These are phyloP conservation scores for Saxicola maurus DNA, from an alignment of 2,797 vertebrate genomes.

Conservation along the genomic window DNA sequence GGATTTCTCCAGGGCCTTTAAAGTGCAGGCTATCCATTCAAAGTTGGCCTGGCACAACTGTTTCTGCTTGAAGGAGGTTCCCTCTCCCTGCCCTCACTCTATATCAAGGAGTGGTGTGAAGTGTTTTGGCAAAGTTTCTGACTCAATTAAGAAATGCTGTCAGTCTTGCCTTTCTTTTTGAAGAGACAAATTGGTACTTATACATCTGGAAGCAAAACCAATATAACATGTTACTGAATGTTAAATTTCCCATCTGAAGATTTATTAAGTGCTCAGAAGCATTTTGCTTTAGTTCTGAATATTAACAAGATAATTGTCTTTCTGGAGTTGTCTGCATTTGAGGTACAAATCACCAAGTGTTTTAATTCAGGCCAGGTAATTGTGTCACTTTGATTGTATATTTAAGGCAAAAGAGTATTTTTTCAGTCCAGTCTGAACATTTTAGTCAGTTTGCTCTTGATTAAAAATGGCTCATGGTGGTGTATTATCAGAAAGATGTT, in stretches of 20 bases:
- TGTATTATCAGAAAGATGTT: neutral
- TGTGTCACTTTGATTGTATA: neutral
- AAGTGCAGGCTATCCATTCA: neutral
- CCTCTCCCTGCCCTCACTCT: too few species aligned
- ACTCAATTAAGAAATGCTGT: conserved; percentile 21
- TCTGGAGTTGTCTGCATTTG: neutral
- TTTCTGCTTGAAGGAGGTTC: neutral
- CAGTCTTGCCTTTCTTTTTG: conserved; percentile 1
- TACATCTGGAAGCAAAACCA: conserved; percentile 10
- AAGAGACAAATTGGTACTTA: conserved; percentile 42
- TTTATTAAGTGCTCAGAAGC: conserved; percentile 39
- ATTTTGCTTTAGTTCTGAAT: conserved; percentile 42
- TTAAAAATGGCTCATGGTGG: neutral
- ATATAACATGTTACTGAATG: conserved; percentile 12
- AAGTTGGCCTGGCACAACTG: neutral
- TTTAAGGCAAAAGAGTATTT: conserved; percentile 28
- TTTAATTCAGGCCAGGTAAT: conserved; percentile 27
- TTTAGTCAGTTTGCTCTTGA: conserved; percentile 17
- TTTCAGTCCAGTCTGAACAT: neutral
- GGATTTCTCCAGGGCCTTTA: neutral
- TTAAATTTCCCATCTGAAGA: conserved; percentile 32
- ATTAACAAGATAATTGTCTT: conserved; percentile 42
- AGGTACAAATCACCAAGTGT: neutral
- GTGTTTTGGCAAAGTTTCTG: neutral
- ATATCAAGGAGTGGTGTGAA: neutral